Conservation (phyloP, 2,113 vertebrate species). For the Raja brachyura region DNA sequence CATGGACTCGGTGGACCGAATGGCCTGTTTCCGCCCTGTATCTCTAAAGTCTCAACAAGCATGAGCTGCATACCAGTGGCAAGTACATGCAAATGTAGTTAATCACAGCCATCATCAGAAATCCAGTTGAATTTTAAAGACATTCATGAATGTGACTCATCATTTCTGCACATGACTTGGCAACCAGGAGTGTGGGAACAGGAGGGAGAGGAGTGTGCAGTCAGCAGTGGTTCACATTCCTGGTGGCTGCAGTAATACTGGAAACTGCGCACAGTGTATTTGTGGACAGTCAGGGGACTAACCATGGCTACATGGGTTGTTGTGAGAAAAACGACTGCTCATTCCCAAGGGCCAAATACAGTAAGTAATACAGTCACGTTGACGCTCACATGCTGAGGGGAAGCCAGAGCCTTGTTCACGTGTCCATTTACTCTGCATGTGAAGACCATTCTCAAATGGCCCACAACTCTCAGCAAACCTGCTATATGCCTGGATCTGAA, state of each 20-base stretch:
- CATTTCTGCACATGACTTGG: not conserved
- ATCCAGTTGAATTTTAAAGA: not conserved
- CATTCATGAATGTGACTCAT: not conserved
- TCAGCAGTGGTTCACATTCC: not conserved
- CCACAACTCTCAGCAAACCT: not conserved
- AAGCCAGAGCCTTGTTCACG: not conserved
- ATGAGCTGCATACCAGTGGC: too few species aligned
- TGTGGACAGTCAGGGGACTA: not conserved
- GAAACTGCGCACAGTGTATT: not conserved
- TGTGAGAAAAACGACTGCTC: not conserved
- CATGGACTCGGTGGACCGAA: too few species aligned
- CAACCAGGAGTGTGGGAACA: not conserved
- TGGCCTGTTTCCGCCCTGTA: too few species aligned
- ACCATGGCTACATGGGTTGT: not conserved
- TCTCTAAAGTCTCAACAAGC: too few species aligned
- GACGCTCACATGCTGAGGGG: not conserved
- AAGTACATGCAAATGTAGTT: not conserved
- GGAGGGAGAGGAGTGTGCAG: not conserved
- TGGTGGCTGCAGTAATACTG: not conserved
- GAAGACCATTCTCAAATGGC: not conserved
- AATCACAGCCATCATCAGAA: not conserved
- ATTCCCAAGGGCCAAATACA: not conserved
- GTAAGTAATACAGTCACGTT: not conserved
- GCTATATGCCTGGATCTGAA: not conserved
- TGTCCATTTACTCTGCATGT: not conserved